phyloP scores from a whole-genome alignment of 2,888 invertebrate genomes.

The Agelastica alni region DNA sequence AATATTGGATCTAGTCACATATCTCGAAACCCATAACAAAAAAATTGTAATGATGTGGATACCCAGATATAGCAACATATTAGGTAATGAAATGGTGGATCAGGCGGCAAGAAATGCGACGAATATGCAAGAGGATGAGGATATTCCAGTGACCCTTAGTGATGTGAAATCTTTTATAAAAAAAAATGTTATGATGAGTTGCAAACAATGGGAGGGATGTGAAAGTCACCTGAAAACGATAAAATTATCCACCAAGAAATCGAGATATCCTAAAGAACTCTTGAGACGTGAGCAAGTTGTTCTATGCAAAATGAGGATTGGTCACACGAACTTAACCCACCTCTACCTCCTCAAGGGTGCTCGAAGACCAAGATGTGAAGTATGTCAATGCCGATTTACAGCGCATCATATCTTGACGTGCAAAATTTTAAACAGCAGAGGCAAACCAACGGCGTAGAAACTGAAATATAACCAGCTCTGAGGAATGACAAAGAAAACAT shows the following conservation, averaged over 20 bases:
- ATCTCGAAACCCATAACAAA: too few relatives aligned
- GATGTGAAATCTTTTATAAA: not conserved
- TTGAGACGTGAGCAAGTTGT: not conserved
- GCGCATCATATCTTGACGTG: too few relatives aligned
- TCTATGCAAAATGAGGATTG: not conserved
- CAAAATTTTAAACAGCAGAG: too few relatives aligned
- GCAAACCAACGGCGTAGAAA: too few relatives aligned
- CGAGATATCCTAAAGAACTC: not conserved
- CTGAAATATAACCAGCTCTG: too few relatives aligned
- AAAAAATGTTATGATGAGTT: not conserved
- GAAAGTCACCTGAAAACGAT: not conserved
- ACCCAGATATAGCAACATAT: not conserved
- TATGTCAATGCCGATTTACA: too few relatives aligned
- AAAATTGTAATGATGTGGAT: constrained; percentile 5
- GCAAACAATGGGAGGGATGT: not conserved
- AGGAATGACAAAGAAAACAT: too few relatives aligned
- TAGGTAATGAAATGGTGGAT: not conserved
- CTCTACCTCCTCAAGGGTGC: not conserved
- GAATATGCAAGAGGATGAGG: not conserved
- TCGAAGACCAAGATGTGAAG: too few relatives aligned
- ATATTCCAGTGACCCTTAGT: not conserved
- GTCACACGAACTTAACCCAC: not conserved
- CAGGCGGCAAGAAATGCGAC: too few relatives aligned
- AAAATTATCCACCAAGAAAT: too few relatives aligned
- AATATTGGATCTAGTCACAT: too few relatives aligned